A percentile compares a stretch with the other conserved stretches of the same genome.
These are phyloP conservation scores for Gnathonemus echidnorhynchus DNA, from an alignment of 2,113 vertebrate genomes.

Conservation along the genomic window DNA sequence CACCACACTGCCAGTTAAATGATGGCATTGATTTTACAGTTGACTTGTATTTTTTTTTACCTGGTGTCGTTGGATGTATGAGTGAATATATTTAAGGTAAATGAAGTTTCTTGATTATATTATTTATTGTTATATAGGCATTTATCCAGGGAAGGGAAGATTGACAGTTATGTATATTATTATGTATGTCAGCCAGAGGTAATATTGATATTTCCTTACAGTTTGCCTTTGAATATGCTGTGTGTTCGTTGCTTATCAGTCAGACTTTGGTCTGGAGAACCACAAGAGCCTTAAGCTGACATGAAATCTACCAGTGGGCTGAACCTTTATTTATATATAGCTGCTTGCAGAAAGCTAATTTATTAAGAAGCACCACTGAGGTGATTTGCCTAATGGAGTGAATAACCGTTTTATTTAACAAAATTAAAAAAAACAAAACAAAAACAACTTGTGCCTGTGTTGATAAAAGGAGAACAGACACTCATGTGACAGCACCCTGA, in stretches of 20 bases:
- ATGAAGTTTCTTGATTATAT: neutral
- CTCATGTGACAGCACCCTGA: neutral
- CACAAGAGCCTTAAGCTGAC: neutral
- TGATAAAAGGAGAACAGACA: neutral
- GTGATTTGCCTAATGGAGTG: neutral
- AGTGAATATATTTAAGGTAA: neutral
- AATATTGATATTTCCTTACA: neutral
- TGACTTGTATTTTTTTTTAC: neutral
- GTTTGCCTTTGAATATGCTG: neutral
- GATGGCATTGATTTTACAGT: neutral
- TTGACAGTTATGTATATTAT: neutral
- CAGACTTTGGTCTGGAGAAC: neutral
- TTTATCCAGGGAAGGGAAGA: neutral
- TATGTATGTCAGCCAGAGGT: neutral
- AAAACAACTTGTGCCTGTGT: neutral
- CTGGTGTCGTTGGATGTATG: neutral
- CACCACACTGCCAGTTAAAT: neutral
- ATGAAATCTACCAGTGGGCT: neutral
- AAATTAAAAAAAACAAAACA: too few species aligned
- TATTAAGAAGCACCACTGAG: neutral
- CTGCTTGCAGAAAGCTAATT: constrained; percentile 4
- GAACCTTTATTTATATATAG: constrained; percentile 3
- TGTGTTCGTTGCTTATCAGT: neutral
- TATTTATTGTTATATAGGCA: neutral
- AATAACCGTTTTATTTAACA: neutral